Base-by-base conservation (phyloP, 2,888 invertebrate genomes). In the Bombylius major region DNA sequence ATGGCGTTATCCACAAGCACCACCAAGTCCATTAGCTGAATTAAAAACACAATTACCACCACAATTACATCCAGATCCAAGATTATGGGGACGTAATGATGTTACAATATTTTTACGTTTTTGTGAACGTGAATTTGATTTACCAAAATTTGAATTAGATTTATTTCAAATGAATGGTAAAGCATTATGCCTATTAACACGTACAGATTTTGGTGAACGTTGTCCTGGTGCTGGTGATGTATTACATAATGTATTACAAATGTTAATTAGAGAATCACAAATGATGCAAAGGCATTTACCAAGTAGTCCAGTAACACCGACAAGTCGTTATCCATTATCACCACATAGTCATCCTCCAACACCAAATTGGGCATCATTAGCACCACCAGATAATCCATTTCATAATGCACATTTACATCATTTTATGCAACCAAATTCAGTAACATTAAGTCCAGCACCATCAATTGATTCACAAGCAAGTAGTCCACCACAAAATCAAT, bases 131-230 rank as follows among this genome's bases (percentile, higher is more conserved):
- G 92, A 93, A 76, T 94, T 92, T 71, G 93, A 93, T 73, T 77
- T 94, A 63, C 92, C 92, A 54, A 86, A 87, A 65, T 88, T 95
- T 70, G 92, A 93, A 70, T 85, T 89, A 82, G 92, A 94, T 69
- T 84, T 90, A 76, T 95, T 95, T 73, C 91, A 91, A 77, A 94
- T 95, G 93, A 95, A 95, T 73, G 95, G 94, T 80, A 96, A 96
- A 76, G 96, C 95, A 3, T 77, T 96, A 65, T 93, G 93, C 70
- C 79, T 96, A 51, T 76, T 96, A 61, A 94, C 89, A 50, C 87
- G 94, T 71, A 84, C 83, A 14, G 95, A 96, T 74, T 82, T 96
- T 64, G 88, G 89, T 34, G 93, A 94, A 69, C 80, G 96, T 56
- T 91, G 92, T 64, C 94, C 95, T 0, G 89, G 91, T 31, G 91